These are phyloP conservation scores for Catajapyx aquilonaris DNA, from an alignment of 1,140 invertebrate genomes.

Conservation along the genomic window DNA sequence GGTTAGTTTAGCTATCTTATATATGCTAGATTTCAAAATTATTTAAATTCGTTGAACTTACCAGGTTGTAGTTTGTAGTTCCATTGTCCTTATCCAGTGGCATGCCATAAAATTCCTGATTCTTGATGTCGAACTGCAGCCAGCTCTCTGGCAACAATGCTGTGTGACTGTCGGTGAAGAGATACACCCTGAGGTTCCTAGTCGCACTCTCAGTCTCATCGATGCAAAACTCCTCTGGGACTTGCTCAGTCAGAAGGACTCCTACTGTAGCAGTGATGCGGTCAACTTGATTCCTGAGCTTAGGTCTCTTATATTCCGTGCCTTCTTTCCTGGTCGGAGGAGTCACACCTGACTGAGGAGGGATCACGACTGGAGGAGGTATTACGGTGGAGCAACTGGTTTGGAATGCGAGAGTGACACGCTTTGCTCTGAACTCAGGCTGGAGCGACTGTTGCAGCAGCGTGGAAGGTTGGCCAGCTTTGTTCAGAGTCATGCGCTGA, in stretches of 20 bases:
- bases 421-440: slow-evolving; percentile 36
- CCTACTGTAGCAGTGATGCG: slow-evolving; percentile 55
- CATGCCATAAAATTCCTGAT: slow-evolving; percentile 75
- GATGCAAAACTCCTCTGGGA: slow-evolving; percentile 59
- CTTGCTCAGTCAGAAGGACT: slow-evolving; percentile 31
- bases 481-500: slow-evolving; percentile 32
- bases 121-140: slow-evolving; percentile 71
- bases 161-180: slow-evolving; percentile 46
- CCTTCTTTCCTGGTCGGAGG: slow-evolving; percentile 18
- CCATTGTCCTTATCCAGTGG: slow-evolving; percentile 43
- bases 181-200: slow-evolving; percentile 41
- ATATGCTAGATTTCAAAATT: background rate
- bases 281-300: slow-evolving; percentile 64
- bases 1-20: background rate
- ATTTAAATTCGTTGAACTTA: slow-evolving; percentile 17
- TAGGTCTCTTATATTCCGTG: slow-evolving; percentile 36
- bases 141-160: slow-evolving; percentile 46
- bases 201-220: slow-evolving; percentile 66
- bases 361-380: slow-evolving; percentile 16
- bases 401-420: slow-evolving; percentile 33
- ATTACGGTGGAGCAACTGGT: slow-evolving; percentile 33
- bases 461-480: slow-evolving; percentile 28
- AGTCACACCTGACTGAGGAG: slow-evolving; percentile 25
- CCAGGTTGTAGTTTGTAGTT: slow-evolving; percentile 50
- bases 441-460: slow-evolving; percentile 30